Evolutionary conservation across 2,113 vertebrate species (phyloP).

Genomic region (Copsychus sechellarum): DNA sequence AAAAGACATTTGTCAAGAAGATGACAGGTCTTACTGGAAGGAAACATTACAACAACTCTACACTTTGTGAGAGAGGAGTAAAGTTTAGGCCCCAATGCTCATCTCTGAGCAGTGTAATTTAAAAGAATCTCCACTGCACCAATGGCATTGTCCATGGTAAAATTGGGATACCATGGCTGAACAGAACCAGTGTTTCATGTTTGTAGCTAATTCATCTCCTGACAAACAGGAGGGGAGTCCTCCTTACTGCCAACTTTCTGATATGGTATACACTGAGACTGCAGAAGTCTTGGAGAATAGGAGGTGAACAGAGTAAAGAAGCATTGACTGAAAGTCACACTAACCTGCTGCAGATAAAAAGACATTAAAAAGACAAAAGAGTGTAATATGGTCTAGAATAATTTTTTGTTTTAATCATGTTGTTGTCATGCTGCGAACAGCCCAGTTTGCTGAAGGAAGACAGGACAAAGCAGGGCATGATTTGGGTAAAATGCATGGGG

Average conservation of each 20-base stretch:
- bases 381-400: not conserved
- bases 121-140: not conserved
- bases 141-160: not conserved
- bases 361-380: not conserved
- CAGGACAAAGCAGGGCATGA: not conserved
- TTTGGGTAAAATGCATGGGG: not conserved
- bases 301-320: not conserved
- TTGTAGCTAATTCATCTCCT: not conserved
- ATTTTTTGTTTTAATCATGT: not conserved
- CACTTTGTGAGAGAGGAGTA: not conserved
- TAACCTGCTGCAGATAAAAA: not conserved
- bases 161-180: not conserved
- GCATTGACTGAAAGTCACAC: not conserved
- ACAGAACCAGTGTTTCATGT: not conserved
- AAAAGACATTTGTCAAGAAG: slow-evolving; percentile 1
- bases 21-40: not conserved
- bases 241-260: not conserved
- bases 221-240: not conserved
- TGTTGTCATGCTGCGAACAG: not conserved
- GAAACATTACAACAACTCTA: not conserved
- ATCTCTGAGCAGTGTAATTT: not conserved
- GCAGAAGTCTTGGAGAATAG: not conserved
- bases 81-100: not conserved
- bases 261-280: not conserved
- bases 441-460: not conserved